phyloP scores from a whole-genome alignment of 1,140 invertebrate species.

The Caligus rogercresseyi region DNA sequence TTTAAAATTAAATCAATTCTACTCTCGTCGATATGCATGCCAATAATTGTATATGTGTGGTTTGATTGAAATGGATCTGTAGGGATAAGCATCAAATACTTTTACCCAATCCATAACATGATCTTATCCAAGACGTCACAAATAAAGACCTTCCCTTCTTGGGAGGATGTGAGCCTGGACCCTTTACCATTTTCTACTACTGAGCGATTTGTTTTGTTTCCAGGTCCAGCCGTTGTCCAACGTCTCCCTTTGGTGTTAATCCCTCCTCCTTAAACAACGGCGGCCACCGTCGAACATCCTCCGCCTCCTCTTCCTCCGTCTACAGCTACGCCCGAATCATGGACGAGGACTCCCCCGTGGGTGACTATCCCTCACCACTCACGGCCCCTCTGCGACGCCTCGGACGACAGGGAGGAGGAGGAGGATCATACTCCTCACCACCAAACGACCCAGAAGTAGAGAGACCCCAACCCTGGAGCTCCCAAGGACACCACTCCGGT shows the following conservation, averaged over 20 bases:
- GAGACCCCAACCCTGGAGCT: slow-evolving; percentile 49
- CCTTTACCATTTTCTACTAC: no score
- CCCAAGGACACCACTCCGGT: slow-evolving; percentile 24
- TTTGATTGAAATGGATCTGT: no score
- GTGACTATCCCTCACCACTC: slow-evolving; percentile 16
- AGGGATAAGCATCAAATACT: no score
- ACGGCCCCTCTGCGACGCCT: slow-evolving; percentile 20
- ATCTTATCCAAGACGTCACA: no score
- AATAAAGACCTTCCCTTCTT: no score
- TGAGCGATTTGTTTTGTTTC: no score
- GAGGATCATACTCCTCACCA: slow-evolving; percentile 19
- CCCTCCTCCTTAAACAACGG: no score
- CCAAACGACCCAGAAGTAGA: slow-evolving; percentile 33
- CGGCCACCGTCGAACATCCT: neutral
- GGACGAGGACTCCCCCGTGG: neutral
- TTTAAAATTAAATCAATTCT: no score
- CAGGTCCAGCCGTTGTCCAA: neutral
- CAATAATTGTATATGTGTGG: no score
- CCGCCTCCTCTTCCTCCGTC: neutral
- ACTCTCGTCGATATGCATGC: no score
- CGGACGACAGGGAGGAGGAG: slow-evolving; percentile 8
- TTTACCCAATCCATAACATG: no score
- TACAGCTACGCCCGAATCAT: neutral
- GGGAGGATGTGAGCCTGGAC: no score
- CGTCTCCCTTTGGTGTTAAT: neutral